Conservation (phyloP, 2,888 invertebrate genomes). For the Neoaliturus tenellus region DNA sequence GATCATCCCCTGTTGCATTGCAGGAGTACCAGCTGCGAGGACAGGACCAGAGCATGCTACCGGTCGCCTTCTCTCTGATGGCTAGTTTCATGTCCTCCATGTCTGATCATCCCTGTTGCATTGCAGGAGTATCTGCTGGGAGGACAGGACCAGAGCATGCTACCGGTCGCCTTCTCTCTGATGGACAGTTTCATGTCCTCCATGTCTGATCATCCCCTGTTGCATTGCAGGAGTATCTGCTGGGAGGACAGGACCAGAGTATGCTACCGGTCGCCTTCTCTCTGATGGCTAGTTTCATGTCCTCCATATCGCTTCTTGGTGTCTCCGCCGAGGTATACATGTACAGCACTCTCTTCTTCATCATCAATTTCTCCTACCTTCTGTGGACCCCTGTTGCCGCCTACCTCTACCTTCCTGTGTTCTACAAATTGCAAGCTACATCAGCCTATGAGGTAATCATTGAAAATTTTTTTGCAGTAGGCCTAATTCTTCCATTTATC, state of each 20-base stretch:
- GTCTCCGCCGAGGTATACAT: slow-evolving; percentile 86
- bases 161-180: slow-evolving; percentile 86
- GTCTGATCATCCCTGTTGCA: too few relatives aligned
- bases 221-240: slow-evolving; percentile 77
- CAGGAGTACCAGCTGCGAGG: too few relatives aligned
- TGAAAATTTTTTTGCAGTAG: too few relatives aligned
- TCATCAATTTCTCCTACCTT: slow-evolving; percentile 79
- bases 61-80: too few relatives aligned
- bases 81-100: too few relatives aligned
- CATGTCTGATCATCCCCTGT: slow-evolving; percentile 73
- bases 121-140: slow-evolving; percentile 86
- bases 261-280: slow-evolving; percentile 87
- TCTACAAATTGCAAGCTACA: slow-evolving; percentile 83
- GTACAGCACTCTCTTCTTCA: slow-evolving; percentile 84
- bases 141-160: slow-evolving; percentile 85
- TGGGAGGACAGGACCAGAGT: slow-evolving; percentile 87
- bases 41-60: too few relatives aligned
- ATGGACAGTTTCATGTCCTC: slow-evolving; percentile 86
- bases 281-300: slow-evolving; percentile 85
- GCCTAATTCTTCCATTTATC: too few relatives aligned
- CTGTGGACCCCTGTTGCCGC: slow-evolving; percentile 81
- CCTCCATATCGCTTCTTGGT: slow-evolving; percentile 84
- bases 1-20: too few relatives aligned
- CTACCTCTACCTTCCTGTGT: slow-evolving; percentile 82
- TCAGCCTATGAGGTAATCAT: slow-evolving; percentile 85